phyloP scores from a whole-genome alignment of 2,113 vertebrate genomes.

The Pterocles burchelli region DNA sequence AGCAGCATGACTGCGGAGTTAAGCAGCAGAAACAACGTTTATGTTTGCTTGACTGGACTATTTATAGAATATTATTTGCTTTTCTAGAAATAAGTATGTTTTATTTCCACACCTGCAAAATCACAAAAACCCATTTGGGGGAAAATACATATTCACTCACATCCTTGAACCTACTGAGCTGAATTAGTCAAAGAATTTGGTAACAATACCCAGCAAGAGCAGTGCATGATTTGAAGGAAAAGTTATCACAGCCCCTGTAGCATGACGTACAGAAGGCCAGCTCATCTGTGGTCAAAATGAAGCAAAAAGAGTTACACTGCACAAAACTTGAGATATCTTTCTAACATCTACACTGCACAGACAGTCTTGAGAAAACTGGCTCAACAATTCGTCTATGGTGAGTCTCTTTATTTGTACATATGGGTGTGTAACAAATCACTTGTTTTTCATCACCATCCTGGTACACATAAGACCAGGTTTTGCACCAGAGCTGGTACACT shows the following conservation, averaged over 20 bases:
- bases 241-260: neutral
- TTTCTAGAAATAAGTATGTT: neutral
- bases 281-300: neutral
- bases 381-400: neutral
- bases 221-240: neutral
- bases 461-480: neutral
- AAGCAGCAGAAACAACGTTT: conserved; percentile 15
- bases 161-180: neutral
- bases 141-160: neutral
- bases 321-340: neutral
- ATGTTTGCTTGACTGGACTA: conserved; percentile 13
- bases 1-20: neutral
- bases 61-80: conserved; percentile 20
- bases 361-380: neutral
- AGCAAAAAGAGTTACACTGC: neutral
- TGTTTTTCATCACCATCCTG: neutral
- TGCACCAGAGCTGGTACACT: neutral
- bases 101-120: conserved; percentile 20
- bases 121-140: neutral
- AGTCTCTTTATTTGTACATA: neutral
- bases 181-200: neutral
- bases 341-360: neutral
- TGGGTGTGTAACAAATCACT: neutral
- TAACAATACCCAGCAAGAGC: neutral
- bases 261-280: neutral